Evolutionary conservation across 2,888 invertebrate species (phyloP), one percentile per base, ranked within the genome.

Genomic region (Matsumyia berberina): DNA sequence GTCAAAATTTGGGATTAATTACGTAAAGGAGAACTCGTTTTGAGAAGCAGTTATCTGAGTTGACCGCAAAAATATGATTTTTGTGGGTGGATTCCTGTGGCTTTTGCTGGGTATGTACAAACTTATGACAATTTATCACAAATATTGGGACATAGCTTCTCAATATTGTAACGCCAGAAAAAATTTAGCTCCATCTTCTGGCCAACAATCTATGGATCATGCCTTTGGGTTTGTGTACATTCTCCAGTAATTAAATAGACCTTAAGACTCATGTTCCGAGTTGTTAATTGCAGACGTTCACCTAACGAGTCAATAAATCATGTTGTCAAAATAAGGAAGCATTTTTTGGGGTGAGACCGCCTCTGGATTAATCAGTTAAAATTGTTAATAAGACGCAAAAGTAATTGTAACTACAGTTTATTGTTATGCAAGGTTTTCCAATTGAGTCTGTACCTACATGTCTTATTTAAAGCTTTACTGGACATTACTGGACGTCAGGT

Each of bases 61-160:
- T 39, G 62, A 83, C 78, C 73, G 67, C 83, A 73, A 51, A 67
- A 39, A 58, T 44, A 83, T 78, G 79, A 60, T 78, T 79, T 73
- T 83, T 83, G 78, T 73, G 83, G 79, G 78, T 57, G 83, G 79
- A 83, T 83, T 74, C 44, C 37, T 83, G 73, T 83, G 78, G 78
- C 69, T 83, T 12, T 42, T 62, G 19, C 44, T 83, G 49, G 79
- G 83, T 83, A 83, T 60, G 83, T 83, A 51, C n/a, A 11, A 37
- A 6, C n/a, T 42, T 4, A 37, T 9, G 6, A 39, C 29, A 19
- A 3, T 42, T 0, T 0, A 35, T 15, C 35, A 2, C 11, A 1
- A 37, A 35, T 37, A n/a, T 35, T 55, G 44, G 5, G 33, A 53
- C 62, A 73, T 55, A n/a, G n/a, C n/a, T n/a, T n/a, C n/a, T n/a